Conservation (phyloP, 1,140 invertebrate species). For the Ips nitidus region DNA sequence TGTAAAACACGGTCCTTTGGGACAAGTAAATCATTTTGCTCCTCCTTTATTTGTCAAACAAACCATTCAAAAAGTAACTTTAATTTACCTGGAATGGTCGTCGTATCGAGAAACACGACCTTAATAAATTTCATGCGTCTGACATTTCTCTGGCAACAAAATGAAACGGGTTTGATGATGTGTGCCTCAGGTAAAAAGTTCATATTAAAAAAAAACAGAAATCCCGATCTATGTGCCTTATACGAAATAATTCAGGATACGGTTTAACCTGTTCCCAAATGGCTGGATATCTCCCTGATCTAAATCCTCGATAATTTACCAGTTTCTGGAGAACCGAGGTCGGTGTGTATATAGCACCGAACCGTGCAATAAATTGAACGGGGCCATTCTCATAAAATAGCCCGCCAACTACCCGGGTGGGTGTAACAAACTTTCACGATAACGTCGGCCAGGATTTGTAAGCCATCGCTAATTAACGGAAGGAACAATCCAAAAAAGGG, state of each 20-base stretch:
- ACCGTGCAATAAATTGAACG: constrained; percentile 38
- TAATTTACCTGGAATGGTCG: constrained; percentile 32
- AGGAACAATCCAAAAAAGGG: constrained; percentile 32
- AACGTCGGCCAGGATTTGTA: constrained; percentile 39
- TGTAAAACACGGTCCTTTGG: constrained; percentile 2
- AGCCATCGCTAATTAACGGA: constrained; percentile 43
- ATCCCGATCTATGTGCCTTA: too few species aligned
- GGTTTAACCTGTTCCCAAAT: not conserved
- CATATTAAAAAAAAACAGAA: not conserved
- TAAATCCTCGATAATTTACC: constrained; percentile 18
- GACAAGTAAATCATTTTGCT: constrained; percentile 28
- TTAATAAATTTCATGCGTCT: constrained; percentile 26
- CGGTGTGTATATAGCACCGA: constrained; percentile 22
- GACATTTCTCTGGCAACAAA: constrained; percentile 19
- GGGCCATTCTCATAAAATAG: constrained; percentile 44
- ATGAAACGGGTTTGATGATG: constrained; percentile 2
- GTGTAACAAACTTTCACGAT: constrained; percentile 37
- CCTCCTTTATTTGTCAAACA: constrained; percentile 34
- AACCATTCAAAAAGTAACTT: constrained; percentile 25
- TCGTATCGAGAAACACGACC: constrained; percentile 5
- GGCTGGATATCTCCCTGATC: constrained; percentile 3
- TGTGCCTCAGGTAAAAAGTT: not conserved
- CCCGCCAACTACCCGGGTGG: constrained; percentile 41
- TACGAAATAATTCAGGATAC: too few species aligned
- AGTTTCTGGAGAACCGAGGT: constrained; percentile 10